Evolutionary conservation across 2,888 invertebrate genomes (phyloP).

Genomic region (Plebejus melissa): DNA sequence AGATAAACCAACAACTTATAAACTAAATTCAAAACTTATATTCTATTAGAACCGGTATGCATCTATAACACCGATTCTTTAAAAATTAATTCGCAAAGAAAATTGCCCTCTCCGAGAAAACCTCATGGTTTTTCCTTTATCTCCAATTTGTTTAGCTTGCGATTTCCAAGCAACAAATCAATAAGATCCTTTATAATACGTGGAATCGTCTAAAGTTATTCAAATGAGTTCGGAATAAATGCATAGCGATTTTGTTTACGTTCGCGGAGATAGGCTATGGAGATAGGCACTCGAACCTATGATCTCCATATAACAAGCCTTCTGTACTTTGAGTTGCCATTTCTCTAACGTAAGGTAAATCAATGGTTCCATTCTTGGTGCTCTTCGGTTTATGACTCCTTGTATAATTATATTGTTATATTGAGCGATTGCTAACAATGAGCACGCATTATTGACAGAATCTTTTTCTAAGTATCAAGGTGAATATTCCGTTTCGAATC

Average conservation of each 20-base stretch:
- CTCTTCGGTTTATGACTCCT: neutral
- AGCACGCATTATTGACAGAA: neutral
- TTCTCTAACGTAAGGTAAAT: neutral
- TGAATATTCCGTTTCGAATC: too few species aligned
- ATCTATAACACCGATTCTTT: neutral
- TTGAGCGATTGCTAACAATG: neutral
- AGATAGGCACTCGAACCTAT: conserved; percentile 61
- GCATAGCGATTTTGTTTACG: conserved; percentile 76
- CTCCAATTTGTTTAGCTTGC: neutral
- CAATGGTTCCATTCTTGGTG: neutral
- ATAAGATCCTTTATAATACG: conserved; percentile 36
- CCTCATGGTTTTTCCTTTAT: neutral
- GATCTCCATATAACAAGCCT: conserved; percentile 70
- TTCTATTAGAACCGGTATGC: too few species aligned
- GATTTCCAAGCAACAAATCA: conserved; percentile 12
- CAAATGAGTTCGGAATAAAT: conserved; percentile 74
- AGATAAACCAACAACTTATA: too few species aligned
- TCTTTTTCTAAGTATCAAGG: neutral
- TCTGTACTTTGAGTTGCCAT: conserved; percentile 23
- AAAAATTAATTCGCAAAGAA: neutral
- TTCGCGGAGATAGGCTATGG: conserved; percentile 61
- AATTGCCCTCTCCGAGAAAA: neutral
- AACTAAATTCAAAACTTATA: too few species aligned
- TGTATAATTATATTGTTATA: too few species aligned
- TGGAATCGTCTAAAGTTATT: conserved; percentile 65